Evolutionary conservation across 2,888 invertebrate species (phyloP).

Genomic region (Pterostichus niger): DNA sequence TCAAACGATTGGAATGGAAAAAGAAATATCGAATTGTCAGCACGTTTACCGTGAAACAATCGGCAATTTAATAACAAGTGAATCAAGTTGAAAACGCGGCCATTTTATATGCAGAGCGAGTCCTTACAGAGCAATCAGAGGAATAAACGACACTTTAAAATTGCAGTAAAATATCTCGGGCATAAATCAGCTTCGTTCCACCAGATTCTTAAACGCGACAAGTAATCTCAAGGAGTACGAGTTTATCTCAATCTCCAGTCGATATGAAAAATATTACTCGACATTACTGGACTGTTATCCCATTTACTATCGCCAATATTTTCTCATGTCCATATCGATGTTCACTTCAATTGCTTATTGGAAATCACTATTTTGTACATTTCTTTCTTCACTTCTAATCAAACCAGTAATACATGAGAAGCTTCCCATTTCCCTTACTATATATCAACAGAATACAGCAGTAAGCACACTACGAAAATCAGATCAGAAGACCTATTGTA

Average conservation of each 20-base stretch:
- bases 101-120: constrained; percentile 61
- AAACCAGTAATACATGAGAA: neutral
- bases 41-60: constrained; percentile 59
- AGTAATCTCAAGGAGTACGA: constrained; percentile 55
- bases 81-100: constrained; percentile 49
- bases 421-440: neutral
- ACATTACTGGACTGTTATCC: constrained; percentile 51
- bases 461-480: too few species aligned
- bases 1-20: constrained; percentile 30
- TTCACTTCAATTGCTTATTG: constrained; percentile 43
- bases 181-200: constrained; percentile 62
- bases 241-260: constrained; percentile 58
- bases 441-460: neutral
- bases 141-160: constrained; percentile 61
- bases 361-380: constrained; percentile 33
- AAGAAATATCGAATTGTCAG: constrained; percentile 58
- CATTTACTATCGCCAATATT: constrained; percentile 33
- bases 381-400: constrained; percentile 14
- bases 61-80: constrained; percentile 57
- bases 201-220: constrained; percentile 56
- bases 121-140: constrained; percentile 54
- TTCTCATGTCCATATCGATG: constrained; percentile 28
- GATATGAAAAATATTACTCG: constrained; percentile 61
- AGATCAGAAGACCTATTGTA: too few species aligned
- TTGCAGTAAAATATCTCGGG: constrained; percentile 59